These are phyloP conservation scores for Hemichromis elongatus DNA, from an alignment of 2,113 vertebrate genomes.

Conservation along the genomic window DNA sequence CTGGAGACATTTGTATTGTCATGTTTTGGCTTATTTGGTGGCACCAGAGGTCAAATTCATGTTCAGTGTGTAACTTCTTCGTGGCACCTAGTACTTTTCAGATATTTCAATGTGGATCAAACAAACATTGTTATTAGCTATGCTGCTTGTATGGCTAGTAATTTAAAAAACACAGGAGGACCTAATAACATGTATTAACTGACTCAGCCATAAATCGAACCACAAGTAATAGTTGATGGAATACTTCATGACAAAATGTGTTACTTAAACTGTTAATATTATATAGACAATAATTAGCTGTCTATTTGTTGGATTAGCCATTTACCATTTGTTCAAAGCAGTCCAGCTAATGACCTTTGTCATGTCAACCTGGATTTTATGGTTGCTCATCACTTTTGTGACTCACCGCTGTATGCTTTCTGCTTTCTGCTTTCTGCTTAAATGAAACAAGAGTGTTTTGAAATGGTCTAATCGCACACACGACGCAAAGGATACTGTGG, in stretches of 20 bases:
- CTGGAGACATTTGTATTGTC: background rate
- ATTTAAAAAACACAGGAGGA: background rate
- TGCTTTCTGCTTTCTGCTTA: background rate
- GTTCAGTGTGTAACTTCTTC: background rate
- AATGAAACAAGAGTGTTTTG: background rate
- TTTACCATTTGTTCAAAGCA: background rate
- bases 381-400: slow-evolving; percentile 13
- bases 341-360: background rate
- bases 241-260: background rate
- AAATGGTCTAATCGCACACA: background rate
- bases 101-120: background rate
- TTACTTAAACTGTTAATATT: background rate
- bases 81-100: background rate
- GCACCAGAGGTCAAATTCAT: background rate
- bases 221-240: background rate
- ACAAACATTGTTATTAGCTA: background rate
- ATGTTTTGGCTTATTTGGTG: background rate
- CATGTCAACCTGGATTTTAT: slow-evolving; percentile 6
- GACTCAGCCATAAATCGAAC: background rate
- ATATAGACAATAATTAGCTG: background rate
- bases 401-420: background rate
- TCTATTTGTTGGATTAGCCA: background rate
- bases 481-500: slow-evolving; percentile 67
- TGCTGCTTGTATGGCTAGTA: background rate
- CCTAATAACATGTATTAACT: background rate